phyloP scores from a whole-genome alignment of 2,797 vertebrate genomes.

The Phrynocephalus guinanensis region DNA sequence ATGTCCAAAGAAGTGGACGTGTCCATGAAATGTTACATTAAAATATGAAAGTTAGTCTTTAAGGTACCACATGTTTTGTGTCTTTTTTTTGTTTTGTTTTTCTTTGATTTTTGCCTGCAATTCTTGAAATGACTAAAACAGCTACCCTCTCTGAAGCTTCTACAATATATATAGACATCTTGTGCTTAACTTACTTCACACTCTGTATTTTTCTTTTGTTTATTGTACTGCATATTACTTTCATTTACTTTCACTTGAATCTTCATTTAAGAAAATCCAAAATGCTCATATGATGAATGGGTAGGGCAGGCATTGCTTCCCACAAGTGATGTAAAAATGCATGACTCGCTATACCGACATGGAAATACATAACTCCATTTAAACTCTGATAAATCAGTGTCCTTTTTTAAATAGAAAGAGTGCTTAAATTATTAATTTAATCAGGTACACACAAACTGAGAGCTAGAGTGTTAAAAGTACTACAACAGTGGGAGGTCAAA shows the following conservation, averaged over 20 bases:
- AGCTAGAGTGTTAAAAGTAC: conserved; percentile 47
- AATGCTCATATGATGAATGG: not conserved
- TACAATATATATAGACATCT: not conserved
- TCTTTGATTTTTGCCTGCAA: no score
- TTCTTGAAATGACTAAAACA: no score
- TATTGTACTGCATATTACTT: not conserved
- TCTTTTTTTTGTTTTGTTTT: no score
- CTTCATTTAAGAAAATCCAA: no score
- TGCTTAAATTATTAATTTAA: conserved; percentile 61
- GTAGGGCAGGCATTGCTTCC: not conserved
- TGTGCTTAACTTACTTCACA: not conserved
- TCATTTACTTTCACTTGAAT: not conserved
- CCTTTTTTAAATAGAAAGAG: not conserved
- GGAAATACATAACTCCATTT: conserved; percentile 47
- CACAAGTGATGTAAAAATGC: conserved; percentile 15
- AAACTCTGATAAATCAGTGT: conserved; percentile 30
- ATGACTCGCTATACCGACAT: not conserved
- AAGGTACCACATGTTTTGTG: no score
- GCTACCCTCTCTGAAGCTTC: no score
- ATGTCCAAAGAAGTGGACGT: no score
- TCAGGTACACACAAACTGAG: conserved; percentile 30
- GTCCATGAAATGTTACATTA: no score
- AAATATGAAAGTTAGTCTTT: no score
- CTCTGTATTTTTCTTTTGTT: not conserved
- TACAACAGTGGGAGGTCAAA: conserved; percentile 45